Evolutionary conservation across 2,888 invertebrate species (phyloP), one percentile per base, ranked within the genome.

Genomic region (Drosophila infuscata): DNA sequence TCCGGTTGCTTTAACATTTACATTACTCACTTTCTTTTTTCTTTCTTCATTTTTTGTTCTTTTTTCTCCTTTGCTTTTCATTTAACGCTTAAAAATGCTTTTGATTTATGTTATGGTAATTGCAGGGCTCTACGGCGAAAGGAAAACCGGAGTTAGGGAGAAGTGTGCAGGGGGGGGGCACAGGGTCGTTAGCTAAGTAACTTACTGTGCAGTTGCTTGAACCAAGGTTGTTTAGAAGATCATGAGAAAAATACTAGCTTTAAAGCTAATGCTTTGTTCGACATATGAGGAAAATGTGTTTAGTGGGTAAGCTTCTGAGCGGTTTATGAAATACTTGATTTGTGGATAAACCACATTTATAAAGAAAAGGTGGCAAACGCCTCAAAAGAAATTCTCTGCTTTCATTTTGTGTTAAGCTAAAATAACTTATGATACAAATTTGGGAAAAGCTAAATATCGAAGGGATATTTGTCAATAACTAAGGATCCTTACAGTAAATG

Each of bases 71-170:
- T 3, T 12, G 3, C 11, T 54, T 61, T 68, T 60, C 57, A 68
- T 74, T 77, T 56, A 46, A 32, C 54, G 65, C 53, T 73, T 41
- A 69, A 83, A 86, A 76, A 67, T 60, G 15, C 59, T 75, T 82
- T 82, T 90, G 89, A 91, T 90, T 90, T 90, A 90, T 91, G 90
- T 75, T 71, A 85, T 70, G 74, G 80, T 87, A 87, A 91, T 89
- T 87, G 81, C 70, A 62, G 70, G 32, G 46, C 46, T 41, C 63
- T 38, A 52, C 48, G 62, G 33, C 17, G 48, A 52, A 63, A 12
- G 29, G 51, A 36, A 29, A 64, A 64, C 11, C 20, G 51, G 8
- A 20, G 9, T 17, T 12, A 15, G 17, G 29, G 8, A 30, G 20
- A 38, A 29, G 56, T 30, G 29, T 38, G 54, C 54, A 11, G 17